Conservation (phyloP, 2,113 vertebrate species). For the Dendropsophus ebraccatus region DNA sequence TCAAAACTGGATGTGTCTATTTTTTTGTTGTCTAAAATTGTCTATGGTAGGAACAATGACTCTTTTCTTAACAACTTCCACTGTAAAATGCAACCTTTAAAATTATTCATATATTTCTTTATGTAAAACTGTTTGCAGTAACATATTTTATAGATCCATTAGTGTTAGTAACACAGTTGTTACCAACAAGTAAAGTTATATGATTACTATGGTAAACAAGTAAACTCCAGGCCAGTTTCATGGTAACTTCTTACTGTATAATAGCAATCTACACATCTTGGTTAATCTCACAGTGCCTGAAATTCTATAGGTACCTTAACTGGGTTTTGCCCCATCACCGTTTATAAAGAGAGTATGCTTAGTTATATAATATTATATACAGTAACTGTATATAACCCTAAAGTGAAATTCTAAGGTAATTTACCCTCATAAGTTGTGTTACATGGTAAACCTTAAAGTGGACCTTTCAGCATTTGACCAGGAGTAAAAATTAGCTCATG, state of each 20-base stretch:
- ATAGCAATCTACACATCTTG: background rate
- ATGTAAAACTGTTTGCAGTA: background rate
- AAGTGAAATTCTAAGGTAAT: background rate
- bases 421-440: background rate
- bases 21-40: conserved; percentile 25
- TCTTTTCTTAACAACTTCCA: background rate
- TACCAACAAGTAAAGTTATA: background rate
- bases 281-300: background rate
- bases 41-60: background rate
- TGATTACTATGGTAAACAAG: background rate
- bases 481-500: no score
- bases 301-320: no score
- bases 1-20: conserved; percentile 17
- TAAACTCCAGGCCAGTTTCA: background rate
- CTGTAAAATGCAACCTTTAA: background rate
- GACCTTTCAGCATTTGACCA: no score
- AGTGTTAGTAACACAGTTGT: background rate
- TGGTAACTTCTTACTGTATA: background rate
- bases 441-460: background rate
- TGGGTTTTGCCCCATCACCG: background rate
- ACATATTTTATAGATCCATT: background rate
- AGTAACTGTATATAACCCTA: background rate
- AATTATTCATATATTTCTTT: background rate
- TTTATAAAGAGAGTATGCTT: background rate
- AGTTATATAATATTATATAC: no score